Percentiles rank a stretch among this genome's conserved stretches.
Conservation (phyloP, 2,888 invertebrate species). For the Trypoxylon attenuatum region DNA sequence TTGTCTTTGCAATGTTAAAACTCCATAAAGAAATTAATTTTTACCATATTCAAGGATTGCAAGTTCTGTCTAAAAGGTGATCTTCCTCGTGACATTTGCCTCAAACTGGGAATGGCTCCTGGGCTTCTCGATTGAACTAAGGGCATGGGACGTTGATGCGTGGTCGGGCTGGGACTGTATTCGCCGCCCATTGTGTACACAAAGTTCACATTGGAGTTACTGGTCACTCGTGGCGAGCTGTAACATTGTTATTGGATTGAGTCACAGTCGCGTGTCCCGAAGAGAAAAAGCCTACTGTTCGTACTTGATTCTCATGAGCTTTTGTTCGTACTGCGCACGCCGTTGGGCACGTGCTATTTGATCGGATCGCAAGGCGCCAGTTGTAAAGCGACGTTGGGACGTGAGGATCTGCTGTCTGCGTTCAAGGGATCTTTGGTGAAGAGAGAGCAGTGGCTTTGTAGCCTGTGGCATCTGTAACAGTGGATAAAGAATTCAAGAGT, state of each 20-base stretch:
- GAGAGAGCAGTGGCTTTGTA: slow-evolving; percentile 56
- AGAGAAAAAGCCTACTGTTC: slow-evolving; percentile 11
- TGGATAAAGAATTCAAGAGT: neutral
- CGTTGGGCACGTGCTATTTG: slow-evolving; percentile 70
- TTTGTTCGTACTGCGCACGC: slow-evolving; percentile 69
- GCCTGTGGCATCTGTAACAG: slow-evolving; percentile 55
- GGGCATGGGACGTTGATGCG: slow-evolving; percentile 58
- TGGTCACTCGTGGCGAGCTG: slow-evolving; percentile 60
- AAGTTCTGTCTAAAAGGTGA: slow-evolving; percentile 65
- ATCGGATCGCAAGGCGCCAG: slow-evolving; percentile 68
- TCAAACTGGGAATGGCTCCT: slow-evolving; percentile 40
- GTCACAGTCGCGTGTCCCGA: too few relatives aligned
- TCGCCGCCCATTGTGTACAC: slow-evolving; percentile 64
- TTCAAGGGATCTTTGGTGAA: slow-evolving; percentile 63
- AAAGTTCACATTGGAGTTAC: slow-evolving; percentile 63
- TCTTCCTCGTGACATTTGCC: slow-evolving; percentile 64
- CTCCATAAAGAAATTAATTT: too few relatives aligned
- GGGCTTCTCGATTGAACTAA: slow-evolving; percentile 48
- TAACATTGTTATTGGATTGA: slow-evolving; percentile 46
- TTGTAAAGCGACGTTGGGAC: slow-evolving; percentile 63
- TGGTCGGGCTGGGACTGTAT: slow-evolving; percentile 48
- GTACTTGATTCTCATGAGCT: slow-evolving; percentile 71
- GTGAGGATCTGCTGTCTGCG: slow-evolving; percentile 65
- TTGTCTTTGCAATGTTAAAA: too few relatives aligned
- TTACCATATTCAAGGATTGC: slow-evolving; percentile 60